Percentiles rank a stretch among this genome's conserved stretches.
These are phyloP conservation scores for Phylloscopus collybita DNA, from an alignment of 2,797 vertebrate species.

Conservation along the genomic window DNA sequence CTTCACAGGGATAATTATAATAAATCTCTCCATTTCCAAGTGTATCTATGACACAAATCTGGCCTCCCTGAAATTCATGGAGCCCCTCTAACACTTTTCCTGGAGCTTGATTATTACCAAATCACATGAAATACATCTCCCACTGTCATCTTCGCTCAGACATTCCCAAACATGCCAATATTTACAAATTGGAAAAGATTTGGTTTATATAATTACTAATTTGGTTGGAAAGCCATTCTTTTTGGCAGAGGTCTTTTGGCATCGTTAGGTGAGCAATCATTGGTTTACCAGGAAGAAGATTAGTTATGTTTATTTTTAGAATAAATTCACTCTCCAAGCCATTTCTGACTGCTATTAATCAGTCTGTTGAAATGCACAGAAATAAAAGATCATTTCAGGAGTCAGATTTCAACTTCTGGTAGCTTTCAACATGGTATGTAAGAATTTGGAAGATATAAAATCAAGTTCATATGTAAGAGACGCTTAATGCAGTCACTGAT, in stretches of 20 bases:
- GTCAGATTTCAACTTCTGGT: slow-evolving; percentile 10
- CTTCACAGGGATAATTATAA: not conserved
- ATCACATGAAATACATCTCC: not conserved
- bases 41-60: not conserved
- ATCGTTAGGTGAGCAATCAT: not conserved
- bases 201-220: not conserved
- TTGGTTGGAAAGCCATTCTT: not conserved
- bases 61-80: not conserved
- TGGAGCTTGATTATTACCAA: not conserved
- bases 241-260: slow-evolving; percentile 14
- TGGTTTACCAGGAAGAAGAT: slow-evolving; percentile 22
- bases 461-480: not conserved
- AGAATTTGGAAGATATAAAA: not conserved
- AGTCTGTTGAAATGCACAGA: not conserved
- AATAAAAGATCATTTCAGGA: slow-evolving; percentile 13
- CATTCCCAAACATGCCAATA: not conserved
- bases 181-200: slow-evolving; percentile 15
- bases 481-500: not conserved
- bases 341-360: slow-evolving; percentile 13
- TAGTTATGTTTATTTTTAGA: slow-evolving; percentile 23
- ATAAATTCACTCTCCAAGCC: not conserved
- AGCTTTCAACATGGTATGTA: not conserved
- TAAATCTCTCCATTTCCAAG: not conserved
- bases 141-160: not conserved
- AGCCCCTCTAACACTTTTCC: not conserved